Conservation (phyloP, 2,797 vertebrate species). For the Australoheros facetus region DNA sequence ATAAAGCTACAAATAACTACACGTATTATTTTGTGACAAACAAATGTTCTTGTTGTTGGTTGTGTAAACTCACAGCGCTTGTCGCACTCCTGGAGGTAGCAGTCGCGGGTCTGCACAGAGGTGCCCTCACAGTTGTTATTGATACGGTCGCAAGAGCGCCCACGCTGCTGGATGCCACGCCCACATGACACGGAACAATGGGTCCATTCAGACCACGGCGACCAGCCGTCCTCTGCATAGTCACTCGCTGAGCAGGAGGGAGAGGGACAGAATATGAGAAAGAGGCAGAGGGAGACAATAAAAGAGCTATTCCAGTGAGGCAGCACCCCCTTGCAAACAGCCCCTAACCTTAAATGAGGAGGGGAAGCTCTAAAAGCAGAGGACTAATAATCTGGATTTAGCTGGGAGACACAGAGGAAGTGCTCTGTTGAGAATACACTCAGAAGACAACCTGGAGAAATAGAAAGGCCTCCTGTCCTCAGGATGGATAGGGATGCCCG, state of each 20-base stretch:
- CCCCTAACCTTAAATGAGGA: conserved; percentile 61
- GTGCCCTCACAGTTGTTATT: conserved; percentile 97
- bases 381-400: conserved; percentile 73
- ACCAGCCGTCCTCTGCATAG: conserved; percentile 96
- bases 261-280: conserved; percentile 64
- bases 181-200: conserved; percentile 97
- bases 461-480: conserved; percentile 59
- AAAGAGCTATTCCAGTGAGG: conserved; percentile 74
- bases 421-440: conserved; percentile 51
- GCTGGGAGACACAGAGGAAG: conserved; percentile 56
- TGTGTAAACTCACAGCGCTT: conserved; percentile 91
- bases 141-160: conserved; percentile 97
- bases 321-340: conserved; percentile 62
- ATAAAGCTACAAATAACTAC: not conserved
- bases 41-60: not conserved
- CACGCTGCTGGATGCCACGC: conserved; percentile 96
- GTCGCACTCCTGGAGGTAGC: conserved; percentile 96
- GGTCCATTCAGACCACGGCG: conserved; percentile 99
- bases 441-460: conserved; percentile 46
- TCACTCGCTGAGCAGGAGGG: conserved; percentile 86
- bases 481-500: conserved; percentile 63
- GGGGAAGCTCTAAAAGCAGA: conserved; percentile 70
- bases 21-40: not conserved
- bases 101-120: conserved; percentile 96
- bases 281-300: conserved; percentile 66